Conservation (phyloP, 2,888 invertebrate genomes). For the Eucera pruinosa region DNA sequence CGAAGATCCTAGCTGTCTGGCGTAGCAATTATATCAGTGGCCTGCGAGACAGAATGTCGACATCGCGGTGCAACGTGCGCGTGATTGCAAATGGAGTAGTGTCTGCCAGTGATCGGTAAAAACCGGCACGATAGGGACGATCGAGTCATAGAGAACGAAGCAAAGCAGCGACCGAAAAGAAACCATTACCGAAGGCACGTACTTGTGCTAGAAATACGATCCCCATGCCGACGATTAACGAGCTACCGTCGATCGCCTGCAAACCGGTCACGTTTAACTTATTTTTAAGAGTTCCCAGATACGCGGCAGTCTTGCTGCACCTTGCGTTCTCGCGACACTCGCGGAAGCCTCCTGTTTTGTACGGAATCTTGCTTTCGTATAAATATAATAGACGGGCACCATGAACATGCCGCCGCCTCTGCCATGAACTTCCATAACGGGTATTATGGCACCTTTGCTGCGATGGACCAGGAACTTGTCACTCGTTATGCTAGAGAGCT, state of each 20-base stretch:
- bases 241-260: conserved; percentile 29
- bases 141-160: conserved; percentile 36
- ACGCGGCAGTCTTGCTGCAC: not conserved
- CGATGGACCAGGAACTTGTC: conserved; percentile 28
- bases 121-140: conserved; percentile 31
- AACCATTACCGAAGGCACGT: conserved; percentile 50
- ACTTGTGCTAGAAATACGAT: conserved; percentile 49
- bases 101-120: conserved; percentile 33
- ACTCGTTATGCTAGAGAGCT: conserved; percentile 30
- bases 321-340: not conserved
- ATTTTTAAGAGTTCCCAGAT: conserved; percentile 21
- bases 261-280: conserved; percentile 47
- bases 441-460: not conserved
- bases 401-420: not conserved
- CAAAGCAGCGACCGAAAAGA: conserved; percentile 37
- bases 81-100: conserved; percentile 44
- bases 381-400: conserved; percentile 20
- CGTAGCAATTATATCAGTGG: conserved; percentile 37
- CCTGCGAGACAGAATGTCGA: conserved; percentile 37
- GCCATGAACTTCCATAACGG: conserved; percentile 25
- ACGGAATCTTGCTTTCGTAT: conserved; percentile 3
- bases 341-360: not conserved
- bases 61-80: conserved; percentile 28
- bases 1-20: conserved; percentile 21
- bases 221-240: conserved; percentile 59